Conservation (phyloP, 2,113 vertebrate genomes). For the Hystrix cristata region DNA sequence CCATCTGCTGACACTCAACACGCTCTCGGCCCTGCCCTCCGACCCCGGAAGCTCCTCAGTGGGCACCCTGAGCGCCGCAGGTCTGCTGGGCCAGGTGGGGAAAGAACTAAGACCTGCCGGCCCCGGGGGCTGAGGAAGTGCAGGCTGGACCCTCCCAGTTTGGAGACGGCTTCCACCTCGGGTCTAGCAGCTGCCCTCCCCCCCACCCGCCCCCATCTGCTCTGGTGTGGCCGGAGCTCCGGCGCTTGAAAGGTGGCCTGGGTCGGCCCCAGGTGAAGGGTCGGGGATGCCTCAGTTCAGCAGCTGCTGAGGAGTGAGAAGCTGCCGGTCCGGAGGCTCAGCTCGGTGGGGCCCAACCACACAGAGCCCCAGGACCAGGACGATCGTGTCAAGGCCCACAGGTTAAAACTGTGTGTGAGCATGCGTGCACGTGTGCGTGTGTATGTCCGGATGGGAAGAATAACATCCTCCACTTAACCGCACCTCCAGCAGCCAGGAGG, state of each 20-base stretch:
- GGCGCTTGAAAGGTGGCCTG: neutral
- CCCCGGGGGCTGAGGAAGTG: neutral
- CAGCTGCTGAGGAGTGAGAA: neutral
- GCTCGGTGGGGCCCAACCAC: neutral
- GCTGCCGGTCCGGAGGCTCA: neutral
- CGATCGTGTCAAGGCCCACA: fast-evolving
- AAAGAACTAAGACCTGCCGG: neutral
- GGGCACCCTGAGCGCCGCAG: neutral
- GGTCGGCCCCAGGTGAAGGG: neutral
- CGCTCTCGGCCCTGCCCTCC: neutral
- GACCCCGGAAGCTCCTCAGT: fast-evolving
- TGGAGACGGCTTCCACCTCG: neutral
- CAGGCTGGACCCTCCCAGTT: neutral
- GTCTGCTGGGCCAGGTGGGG: fast-evolving
- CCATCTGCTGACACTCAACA: too few relatives aligned
- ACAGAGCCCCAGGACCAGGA: neutral
- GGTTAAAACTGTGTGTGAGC: neutral
- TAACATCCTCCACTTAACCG: neutral
- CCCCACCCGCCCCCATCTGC: too few relatives aligned
- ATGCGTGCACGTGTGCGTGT: too few relatives aligned
- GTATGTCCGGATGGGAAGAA: neutral
- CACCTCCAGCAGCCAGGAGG: neutral
- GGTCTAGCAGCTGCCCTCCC: too few relatives aligned
- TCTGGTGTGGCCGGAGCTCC: fast-evolving
- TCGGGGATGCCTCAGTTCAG: neutral